Conservation (phyloP, 2,113 vertebrate species). For the Aepyceros melampus region DNA sequence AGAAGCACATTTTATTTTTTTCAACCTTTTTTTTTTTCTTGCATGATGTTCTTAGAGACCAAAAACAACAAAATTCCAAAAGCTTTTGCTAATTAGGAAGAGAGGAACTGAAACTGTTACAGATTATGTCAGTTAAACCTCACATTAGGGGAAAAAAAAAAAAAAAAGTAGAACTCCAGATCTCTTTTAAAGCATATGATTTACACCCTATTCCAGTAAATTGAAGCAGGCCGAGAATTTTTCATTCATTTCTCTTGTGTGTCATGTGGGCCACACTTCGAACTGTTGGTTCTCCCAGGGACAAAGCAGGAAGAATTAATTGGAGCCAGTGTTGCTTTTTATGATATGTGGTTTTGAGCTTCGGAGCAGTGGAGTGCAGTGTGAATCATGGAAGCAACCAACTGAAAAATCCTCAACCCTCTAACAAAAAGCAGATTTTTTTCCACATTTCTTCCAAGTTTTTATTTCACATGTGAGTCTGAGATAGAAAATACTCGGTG, state of each 20-base stretch:
- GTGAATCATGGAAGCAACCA: conserved; percentile 39
- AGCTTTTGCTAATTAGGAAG: conserved; percentile 62
- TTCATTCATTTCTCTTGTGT: conserved; percentile 54
- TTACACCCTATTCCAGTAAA: conserved; percentile 68
- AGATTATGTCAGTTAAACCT: conserved; percentile 54
- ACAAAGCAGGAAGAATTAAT: conserved; percentile 54
- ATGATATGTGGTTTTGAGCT: conserved; percentile 59
- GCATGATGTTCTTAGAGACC: conserved; percentile 54
- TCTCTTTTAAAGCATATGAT: conserved; percentile 61
- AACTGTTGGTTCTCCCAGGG: not conserved
- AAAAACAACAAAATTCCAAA: conserved; percentile 65
- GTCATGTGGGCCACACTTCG: conserved; percentile 6
- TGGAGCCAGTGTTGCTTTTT: conserved; percentile 57
- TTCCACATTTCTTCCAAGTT: conserved; percentile 56
- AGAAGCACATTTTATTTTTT: conserved; percentile 25
- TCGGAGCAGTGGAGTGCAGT: conserved; percentile 32
- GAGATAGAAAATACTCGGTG: conserved; percentile 58
- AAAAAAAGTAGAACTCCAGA: conserved; percentile 20
- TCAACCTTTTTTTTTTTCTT: conserved; percentile 37
- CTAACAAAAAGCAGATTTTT: conserved; percentile 60
- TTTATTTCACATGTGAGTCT: conserved; percentile 34
- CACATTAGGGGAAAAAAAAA: not conserved
- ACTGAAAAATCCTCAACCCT: conserved; percentile 47
- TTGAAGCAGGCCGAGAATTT: not conserved
- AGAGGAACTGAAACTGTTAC: conserved; percentile 53